These are phyloP conservation scores for Aphidius ervi DNA, from an alignment of 1,140 invertebrate genomes.

Conservation along the genomic window DNA sequence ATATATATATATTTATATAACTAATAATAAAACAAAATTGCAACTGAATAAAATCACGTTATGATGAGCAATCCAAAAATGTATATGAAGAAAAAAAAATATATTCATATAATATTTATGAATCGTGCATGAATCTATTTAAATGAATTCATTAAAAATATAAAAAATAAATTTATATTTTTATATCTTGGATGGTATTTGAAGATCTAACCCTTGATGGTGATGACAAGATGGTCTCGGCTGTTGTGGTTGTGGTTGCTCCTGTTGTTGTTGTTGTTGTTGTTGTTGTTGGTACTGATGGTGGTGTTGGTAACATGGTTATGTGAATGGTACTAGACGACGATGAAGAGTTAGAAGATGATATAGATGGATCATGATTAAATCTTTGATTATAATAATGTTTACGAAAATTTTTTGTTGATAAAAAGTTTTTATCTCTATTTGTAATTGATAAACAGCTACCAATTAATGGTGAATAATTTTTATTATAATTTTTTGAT, in stretches of 20 bases:
- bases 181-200: not conserved
- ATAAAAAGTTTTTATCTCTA: slow-evolving; percentile 31
- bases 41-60: too few relatives aligned
- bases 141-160: slow-evolving; percentile 18
- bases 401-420: slow-evolving; percentile 32
- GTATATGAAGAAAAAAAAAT: too few relatives aligned
- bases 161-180: slow-evolving; percentile 4
- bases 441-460: slow-evolving; percentile 26
- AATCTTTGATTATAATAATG: slow-evolving; percentile 23
- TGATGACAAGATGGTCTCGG: slow-evolving; percentile 35
- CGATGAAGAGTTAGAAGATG: slow-evolving; percentile 47
- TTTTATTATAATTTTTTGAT: slow-evolving; percentile 32
- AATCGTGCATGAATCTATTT: slow-evolving; percentile 4
- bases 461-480: slow-evolving; percentile 29
- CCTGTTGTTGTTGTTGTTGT: slow-evolving; percentile 39
- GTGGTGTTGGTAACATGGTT: slow-evolving; percentile 41
- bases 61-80: too few relatives aligned
- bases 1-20: too few relatives aligned
- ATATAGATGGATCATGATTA: slow-evolving; percentile 32
- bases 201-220: slow-evolving; percentile 49
- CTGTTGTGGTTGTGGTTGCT: slow-evolving; percentile 35
- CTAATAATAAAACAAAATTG: too few relatives aligned
- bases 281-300: slow-evolving; percentile 30
- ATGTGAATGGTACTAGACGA: slow-evolving; percentile 49
- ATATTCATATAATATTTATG: too few relatives aligned